Percentiles rank a stretch among this genome's conserved stretches.
phyloP scores from a whole-genome alignment of 2,113 vertebrate species.

The Paradoxurus hermaphroditus region DNA sequence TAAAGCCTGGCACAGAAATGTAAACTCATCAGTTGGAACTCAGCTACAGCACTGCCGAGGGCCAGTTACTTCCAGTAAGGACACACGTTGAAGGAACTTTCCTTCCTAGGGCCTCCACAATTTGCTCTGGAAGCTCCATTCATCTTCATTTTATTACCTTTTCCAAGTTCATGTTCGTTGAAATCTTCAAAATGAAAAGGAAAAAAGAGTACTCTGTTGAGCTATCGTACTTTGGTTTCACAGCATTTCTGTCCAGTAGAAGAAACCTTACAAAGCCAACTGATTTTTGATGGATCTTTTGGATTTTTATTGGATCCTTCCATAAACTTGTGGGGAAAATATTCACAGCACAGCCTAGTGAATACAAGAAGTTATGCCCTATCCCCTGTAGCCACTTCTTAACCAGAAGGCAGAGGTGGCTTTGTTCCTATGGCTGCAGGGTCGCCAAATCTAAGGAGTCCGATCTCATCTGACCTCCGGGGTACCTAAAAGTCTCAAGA shows the following conservation, averaged over 20 bases:
- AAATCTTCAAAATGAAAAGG: slow-evolving; percentile 27
- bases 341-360: background rate
- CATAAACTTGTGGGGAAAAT: background rate
- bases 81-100: background rate
- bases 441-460: background rate
- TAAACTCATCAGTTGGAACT: background rate
- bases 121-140: background rate
- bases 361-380: background rate
- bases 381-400: background rate
- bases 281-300: slow-evolving; percentile 5
- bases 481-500: background rate
- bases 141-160: background rate
- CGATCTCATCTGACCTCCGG: background rate
- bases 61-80: background rate
- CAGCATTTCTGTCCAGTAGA: background rate
- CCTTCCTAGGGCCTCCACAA: background rate
- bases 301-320: background rate
- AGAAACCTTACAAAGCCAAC: background rate
- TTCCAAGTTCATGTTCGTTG: background rate
- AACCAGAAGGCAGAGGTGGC: background rate
- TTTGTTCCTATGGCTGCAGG: background rate
- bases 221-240: background rate
- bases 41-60: background rate
- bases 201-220: background rate
- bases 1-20: background rate